A percentile compares a stretch with the other conserved stretches of the same genome.
Conservation (phyloP, 1,140 invertebrate species). For the Sipha flava region DNA sequence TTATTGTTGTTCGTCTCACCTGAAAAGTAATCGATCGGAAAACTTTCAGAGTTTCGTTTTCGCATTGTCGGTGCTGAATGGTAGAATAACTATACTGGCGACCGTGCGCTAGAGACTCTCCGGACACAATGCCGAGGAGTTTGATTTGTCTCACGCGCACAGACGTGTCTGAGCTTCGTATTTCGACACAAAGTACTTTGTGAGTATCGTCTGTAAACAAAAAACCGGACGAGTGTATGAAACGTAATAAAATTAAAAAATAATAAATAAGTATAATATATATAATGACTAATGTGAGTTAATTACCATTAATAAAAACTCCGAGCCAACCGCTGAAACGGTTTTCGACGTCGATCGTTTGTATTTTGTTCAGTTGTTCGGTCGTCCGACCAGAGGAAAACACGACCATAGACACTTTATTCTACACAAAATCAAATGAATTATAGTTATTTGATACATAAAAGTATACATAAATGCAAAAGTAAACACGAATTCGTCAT, state of each 20-base stretch:
- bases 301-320: slow-evolving; percentile 63
- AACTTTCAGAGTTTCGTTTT: slow-evolving; percentile 84
- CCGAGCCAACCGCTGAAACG: slow-evolving; percentile 76
- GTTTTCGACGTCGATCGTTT: slow-evolving; percentile 71
- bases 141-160: slow-evolving; percentile 76
- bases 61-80: slow-evolving; percentile 79
- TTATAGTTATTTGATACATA: too few relatives aligned
- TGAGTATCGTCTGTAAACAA: slow-evolving; percentile 46
- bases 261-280: too few relatives aligned
- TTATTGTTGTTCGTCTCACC: slow-evolving; percentile 45
- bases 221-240: slow-evolving; percentile 27
- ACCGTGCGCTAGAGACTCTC: slow-evolving; percentile 46
- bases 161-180: slow-evolving; percentile 85
- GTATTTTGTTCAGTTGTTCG: slow-evolving; percentile 71
- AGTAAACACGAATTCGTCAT: too few relatives aligned
- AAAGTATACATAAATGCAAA: background rate
- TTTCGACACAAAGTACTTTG: slow-evolving; percentile 62
- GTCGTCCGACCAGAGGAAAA: background rate
- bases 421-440: too few relatives aligned
- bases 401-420: background rate
- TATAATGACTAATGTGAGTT: too few relatives aligned
- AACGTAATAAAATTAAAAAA: too few relatives aligned
- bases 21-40: slow-evolving; percentile 89
- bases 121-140: slow-evolving; percentile 52
- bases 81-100: slow-evolving; percentile 49